Conservation (phyloP, 2,888 invertebrate genomes). For the Drosophila neutralis region DNA sequence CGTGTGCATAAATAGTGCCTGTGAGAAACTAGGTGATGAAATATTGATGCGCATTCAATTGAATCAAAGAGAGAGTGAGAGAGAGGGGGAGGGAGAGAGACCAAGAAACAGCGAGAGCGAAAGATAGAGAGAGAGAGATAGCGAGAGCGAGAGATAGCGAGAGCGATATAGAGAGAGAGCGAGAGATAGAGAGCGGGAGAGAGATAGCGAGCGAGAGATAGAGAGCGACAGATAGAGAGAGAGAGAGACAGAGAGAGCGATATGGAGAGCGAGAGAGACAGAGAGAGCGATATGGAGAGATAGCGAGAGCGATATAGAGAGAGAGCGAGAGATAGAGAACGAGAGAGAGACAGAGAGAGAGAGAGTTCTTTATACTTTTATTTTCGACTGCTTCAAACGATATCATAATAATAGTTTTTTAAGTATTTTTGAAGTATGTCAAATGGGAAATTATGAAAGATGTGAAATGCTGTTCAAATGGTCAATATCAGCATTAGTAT, state of each 20-base stretch:
- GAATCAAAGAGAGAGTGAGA: not conserved
- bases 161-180: too few species aligned
- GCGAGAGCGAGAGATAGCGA: accelerated
- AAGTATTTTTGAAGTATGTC: not conserved
- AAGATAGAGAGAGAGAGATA: too few species aligned
- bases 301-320: too few species aligned
- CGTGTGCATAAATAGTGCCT: not conserved
- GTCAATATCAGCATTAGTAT: not conserved
- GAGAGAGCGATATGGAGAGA: too few species aligned
- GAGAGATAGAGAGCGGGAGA: too few species aligned
- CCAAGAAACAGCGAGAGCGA: too few species aligned
- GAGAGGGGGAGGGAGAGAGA: not conserved
- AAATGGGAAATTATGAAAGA: not conserved
- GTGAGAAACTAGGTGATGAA: not conserved
- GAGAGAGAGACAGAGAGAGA: too few species aligned
- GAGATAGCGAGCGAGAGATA: not conserved
- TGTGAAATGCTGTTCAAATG: not conserved
- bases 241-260: not conserved
- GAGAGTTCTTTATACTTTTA: too few species aligned
- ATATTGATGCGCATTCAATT: not conserved
- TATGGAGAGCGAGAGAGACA: too few species aligned
- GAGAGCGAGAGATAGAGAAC: too few species aligned
- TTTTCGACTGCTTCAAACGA: not conserved
- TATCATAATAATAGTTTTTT: not conserved
- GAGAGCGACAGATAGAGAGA: too few species aligned